Evolutionary conservation across 37 sponge, comb jelly and placozoan genomes (phyloP), one percentile per base, ranked within the genome.

Genomic region (Ianthella basta): DNA sequence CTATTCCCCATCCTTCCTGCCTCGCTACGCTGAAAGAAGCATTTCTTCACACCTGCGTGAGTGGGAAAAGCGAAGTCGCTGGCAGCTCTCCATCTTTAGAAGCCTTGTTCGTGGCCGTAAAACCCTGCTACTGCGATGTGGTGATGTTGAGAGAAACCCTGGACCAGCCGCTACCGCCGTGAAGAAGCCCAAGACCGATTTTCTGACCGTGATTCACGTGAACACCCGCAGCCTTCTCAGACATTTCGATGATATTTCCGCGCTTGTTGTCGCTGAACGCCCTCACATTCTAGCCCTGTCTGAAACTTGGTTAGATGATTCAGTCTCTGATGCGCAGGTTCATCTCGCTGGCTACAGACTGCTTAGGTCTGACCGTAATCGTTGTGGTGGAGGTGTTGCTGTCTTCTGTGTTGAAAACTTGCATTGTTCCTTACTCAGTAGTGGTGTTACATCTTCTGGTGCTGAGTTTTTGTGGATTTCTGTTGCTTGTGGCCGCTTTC

Each of bases 311-410:
- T 30, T 69, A 6, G 70, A 69, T 33, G 10, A 1, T 30, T 69
- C 70, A 34, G 70, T 69, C 27, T 16, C 19, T 30, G 35, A n/a
- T 30, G 35, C 12, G 10, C 33, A 69, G 27, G 35, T 69, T 30
- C 1, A 69, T 69, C 29, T 69, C 6, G 35, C 70, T 34, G 70
- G 70, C 34, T 69, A 69, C 70, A 69, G 1, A 6, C 34, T 69
- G 33, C 6, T 69, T 6, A 69, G 33, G 34, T 30, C 27, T 69
- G 70, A 69, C 4, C 34, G 33, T 16, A 69, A 69, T 69, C 34
- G 6, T 69, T 34, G 4, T 69, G 70, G 70, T 69, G 70, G 70
- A 27, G 34, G 70, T 32, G 35, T 69, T 69, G 70, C 35, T 69
- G 34, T 69, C 6, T 69, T 27, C 27, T 69, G 70, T 69, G 35